These are phyloP conservation scores for Pterobdella sp. DNA, from an alignment of 2,888 invertebrate species.

Conservation along the genomic window DNA sequence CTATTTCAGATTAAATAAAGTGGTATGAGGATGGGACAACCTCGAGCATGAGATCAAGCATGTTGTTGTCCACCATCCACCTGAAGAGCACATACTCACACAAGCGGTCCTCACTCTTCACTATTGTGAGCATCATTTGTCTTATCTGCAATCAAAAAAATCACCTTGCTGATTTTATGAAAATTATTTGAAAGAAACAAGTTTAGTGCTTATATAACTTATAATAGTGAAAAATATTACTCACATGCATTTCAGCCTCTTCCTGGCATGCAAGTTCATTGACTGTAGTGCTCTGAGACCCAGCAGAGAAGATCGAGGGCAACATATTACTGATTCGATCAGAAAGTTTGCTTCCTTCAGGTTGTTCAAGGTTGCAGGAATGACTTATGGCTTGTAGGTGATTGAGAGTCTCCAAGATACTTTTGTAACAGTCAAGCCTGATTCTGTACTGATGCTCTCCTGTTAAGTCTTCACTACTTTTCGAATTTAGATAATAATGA, in stretches of 20 bases:
- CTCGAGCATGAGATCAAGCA: slow-evolving; percentile 54
- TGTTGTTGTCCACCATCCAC: slow-evolving; percentile 67
- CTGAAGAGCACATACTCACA: slow-evolving; percentile 84
- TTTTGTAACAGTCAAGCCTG: slow-evolving; percentile 69
- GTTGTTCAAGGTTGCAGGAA: not conserved
- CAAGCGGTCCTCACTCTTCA: slow-evolving; percentile 67
- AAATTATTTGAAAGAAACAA: not conserved
- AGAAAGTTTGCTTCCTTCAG: not conserved
- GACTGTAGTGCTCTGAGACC: slow-evolving; percentile 37
- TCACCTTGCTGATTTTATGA: not conserved
- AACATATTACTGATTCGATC: slow-evolving; percentile 7
- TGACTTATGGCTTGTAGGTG: slow-evolving; percentile 44
- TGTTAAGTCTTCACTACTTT: slow-evolving; percentile 72
- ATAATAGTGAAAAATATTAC: too few species aligned
- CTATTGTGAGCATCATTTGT: slow-evolving; percentile 52
- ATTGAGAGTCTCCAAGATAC: slow-evolving; percentile 64
- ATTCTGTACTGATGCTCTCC: slow-evolving; percentile 64
- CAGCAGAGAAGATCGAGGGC: slow-evolving; percentile 5
- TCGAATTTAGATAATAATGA: slow-evolving; percentile 76
- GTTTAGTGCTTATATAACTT: too few species aligned
- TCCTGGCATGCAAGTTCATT: slow-evolving; percentile 48
- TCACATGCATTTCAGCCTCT: slow-evolving; percentile 41
- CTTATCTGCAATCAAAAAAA: slow-evolving; percentile 52
- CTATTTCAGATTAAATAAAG: not conserved
- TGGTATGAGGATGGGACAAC: slow-evolving; percentile 39